These are phyloP conservation scores for Trypoxylon attenuatum DNA, from an alignment of 2,888 invertebrate species.

Conservation along the genomic window DNA sequence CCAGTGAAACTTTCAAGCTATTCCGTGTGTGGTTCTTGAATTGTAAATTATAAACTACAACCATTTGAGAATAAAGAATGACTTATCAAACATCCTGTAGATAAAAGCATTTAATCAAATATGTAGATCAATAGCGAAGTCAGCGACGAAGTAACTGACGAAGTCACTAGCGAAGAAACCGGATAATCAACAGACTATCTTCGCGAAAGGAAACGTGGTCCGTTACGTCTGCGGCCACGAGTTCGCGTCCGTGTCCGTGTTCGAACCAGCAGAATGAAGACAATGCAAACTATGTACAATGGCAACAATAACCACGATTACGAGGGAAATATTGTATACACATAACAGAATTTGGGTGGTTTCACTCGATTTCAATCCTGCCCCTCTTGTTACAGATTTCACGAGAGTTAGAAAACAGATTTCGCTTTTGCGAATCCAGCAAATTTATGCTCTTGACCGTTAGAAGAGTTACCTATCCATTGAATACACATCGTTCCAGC, in stretches of 20 bases:
- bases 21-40: too few relatives aligned
- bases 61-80: too few relatives aligned
- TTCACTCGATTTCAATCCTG: not conserved
- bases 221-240: not conserved
- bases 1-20: too few relatives aligned
- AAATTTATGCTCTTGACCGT: not conserved
- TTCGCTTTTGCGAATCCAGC: not conserved
- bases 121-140: too few relatives aligned
- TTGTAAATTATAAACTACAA: too few relatives aligned
- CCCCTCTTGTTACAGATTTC: not conserved
- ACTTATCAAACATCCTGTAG: too few relatives aligned
- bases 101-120: too few relatives aligned
- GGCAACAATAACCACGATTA: not conserved
- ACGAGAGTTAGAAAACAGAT: not conserved
- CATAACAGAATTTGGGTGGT: too few relatives aligned
- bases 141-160: too few relatives aligned
- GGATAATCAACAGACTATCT: conserved; percentile 2
- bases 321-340: not conserved
- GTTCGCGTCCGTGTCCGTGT: too few relatives aligned
- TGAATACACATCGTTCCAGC: not conserved
- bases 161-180: too few relatives aligned
- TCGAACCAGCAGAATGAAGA: conserved; percentile 6
- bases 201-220: conserved; percentile 3
- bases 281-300: conserved; percentile 4
- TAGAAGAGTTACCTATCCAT: not conserved